Evolutionary conservation across 2,113 vertebrate genomes (phyloP).

Genomic region (Tyrannus savana): DNA sequence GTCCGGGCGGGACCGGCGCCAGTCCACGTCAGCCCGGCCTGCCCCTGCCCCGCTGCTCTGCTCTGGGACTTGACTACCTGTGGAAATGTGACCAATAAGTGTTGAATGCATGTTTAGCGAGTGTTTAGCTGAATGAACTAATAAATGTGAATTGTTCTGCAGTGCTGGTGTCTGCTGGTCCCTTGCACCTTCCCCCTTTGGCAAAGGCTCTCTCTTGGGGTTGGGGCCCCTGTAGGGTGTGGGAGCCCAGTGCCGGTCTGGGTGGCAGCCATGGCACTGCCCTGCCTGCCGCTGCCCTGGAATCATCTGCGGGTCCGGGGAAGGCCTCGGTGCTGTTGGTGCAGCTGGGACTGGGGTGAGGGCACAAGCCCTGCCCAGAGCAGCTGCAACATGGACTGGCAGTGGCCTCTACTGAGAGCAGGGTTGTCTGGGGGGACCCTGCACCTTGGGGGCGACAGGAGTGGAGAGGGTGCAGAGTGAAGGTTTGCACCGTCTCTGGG

Average conservation of each 20-base stretch:
- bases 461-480: rapidly evolving
- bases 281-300: background rate
- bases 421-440: background rate
- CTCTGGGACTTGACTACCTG: conserved; percentile 96
- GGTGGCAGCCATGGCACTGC: background rate
- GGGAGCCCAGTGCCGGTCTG: background rate
- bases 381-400: background rate
- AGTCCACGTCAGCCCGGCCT: background rate
- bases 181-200: background rate
- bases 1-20: background rate
- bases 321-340: background rate
- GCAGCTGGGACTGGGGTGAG: background rate
- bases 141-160: conserved; percentile 98
- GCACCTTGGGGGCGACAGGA: no score
- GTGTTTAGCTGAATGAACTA: conserved; percentile 95
- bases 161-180: conserved; percentile 15
- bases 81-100: conserved; percentile 98
- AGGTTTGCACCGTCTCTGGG: background rate
- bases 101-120: conserved; percentile 98
- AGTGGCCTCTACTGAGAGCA: background rate
- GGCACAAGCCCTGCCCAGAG: background rate
- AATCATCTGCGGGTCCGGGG: background rate
- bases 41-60: conserved; percentile 66
- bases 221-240: background rate
- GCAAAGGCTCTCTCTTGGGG: rapidly evolving